Base-by-base conservation (phyloP, 2,113 vertebrate species). In the Toxotes jaculatrix region DNA sequence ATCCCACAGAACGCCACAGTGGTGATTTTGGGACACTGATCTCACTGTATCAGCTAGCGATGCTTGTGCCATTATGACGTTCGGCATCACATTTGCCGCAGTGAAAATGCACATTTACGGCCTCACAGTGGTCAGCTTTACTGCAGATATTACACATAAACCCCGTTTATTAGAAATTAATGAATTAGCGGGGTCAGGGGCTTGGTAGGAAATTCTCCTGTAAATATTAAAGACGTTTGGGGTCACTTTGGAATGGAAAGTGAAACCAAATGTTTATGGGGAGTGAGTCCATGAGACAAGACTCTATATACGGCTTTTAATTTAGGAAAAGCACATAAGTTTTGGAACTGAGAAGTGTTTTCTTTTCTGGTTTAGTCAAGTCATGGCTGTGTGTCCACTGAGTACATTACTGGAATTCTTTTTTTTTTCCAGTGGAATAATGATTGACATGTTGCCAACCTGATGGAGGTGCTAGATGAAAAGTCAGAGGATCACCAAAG, bases 121-220 rank as follows among this genome's bases (percentile, higher is more conserved):
- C 60, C 47, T 68, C 64, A 11, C 14, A 13, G 69, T 6, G 63
- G 75, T 85, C 27, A 59, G 40, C 4, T 90, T 91, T 84, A 93
- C 80, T 66, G 49, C 83, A 67, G 43, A 86, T 79, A 53, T 69
- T 71, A 71, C 47, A 79, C 27, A 93, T 87, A 87, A 90, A 93
- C 53, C 40, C 4, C 49, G 80, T 90, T 88, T 82, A 88, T 83
- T 80, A 79, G 79, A 83, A 67, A 87, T 88, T n/a, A 88, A 89
- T 91, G 62, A 90, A 83, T 89, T 77, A 82, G 42, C 59, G 61
- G 86, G 81, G 83, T 80, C 61, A 80, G 59, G 47, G 79, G 36
- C 78, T 27, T 77, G 53, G 80, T 65, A 60, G 74, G 73, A 79
- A 79, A 84, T 32, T 27, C 34, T 75, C 21, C 27, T 72, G 62